Base-by-base conservation (phyloP, 1,140 invertebrate genomes). In the Plutomurus gul region DNA sequence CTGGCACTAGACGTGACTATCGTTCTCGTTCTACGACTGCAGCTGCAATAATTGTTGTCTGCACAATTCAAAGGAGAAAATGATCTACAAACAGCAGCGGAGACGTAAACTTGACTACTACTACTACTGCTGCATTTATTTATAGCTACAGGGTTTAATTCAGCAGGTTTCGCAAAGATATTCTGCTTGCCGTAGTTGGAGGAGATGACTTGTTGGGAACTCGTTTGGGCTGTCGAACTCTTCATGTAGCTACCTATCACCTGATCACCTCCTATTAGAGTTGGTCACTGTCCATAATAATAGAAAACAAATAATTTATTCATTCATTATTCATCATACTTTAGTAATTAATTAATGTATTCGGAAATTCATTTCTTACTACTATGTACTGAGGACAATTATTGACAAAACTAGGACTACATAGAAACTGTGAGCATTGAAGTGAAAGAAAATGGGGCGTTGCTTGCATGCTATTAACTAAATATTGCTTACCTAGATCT, bases 191-290 rank as follows among this genome's bases (percentile, higher is more conserved):
- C 5, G 40, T 72, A 25, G n/a, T 11, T 30, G 27, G 60, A 36
- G 60, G 33, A 27, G 20, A 39, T 27, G 37, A 39, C 36, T 72
- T 43, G 36, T 72, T 43, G 36, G 10, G 30, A 72, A 72, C 70
- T 72, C 70, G 70, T 72, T 72, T 46, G 33, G 36, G 20, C n/a
- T 39, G 18, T 72, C 70, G 70, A 72, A 22, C 70, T 72, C 70
- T 72, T 72, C 70, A 72, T 72, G 70, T 72, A 72, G 70, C 56
- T 65, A 65, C 25, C 36, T 65, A 65, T 65, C 56, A n/a, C n/a
- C 56, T 65, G 30, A 65, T 65, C 56, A n/a, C n/a, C 56, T 65
- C 56, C 36, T 33, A 16, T 36, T 27, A 65, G 56, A 65, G 56
- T 10, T 30, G 25, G 27, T 65, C 4, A 5, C 36, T 65, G 13